Conservation (phyloP, 92 coral and sea anemone species). For the Desmophyllum pertusum region DNA sequence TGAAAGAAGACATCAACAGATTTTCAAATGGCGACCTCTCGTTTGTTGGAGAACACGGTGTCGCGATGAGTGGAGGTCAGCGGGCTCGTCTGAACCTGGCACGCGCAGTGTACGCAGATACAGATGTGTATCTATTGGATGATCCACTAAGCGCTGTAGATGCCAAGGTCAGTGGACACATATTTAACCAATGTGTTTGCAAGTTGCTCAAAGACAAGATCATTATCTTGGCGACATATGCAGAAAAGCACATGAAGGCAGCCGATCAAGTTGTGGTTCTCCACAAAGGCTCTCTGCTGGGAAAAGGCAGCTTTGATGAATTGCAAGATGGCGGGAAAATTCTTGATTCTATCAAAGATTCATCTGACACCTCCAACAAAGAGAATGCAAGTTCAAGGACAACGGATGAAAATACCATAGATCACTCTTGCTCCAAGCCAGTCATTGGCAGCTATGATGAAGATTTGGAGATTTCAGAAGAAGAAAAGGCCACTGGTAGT, state of each 20-base stretch:
- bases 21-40: constrained; percentile 28
- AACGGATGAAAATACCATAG: background rate
- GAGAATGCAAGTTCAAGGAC: background rate
- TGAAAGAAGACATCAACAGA: constrained; percentile 13
- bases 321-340: background rate
- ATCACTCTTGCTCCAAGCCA: background rate
- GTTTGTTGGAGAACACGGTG: constrained; percentile 31
- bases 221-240: constrained; percentile 21
- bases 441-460: background rate
- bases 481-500: constrained; percentile 42
- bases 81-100: constrained; percentile 36
- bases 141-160: constrained; percentile 33
- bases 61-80: constrained; percentile 32
- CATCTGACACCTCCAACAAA: background rate
- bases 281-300: background rate
- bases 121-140: constrained; percentile 31
- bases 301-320: constrained; percentile 14
- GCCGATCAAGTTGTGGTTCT: constrained; percentile 33
- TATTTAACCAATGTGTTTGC: constrained; percentile 32
- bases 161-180: constrained; percentile 25
- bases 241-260: constrained; percentile 13
- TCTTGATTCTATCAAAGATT: background rate
- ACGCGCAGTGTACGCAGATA: constrained; percentile 41
- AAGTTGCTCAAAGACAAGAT: constrained; percentile 12
- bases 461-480: constrained; percentile 32